Conservation (phyloP, 2,888 invertebrate species). For the Pollenia amentaria region DNA sequence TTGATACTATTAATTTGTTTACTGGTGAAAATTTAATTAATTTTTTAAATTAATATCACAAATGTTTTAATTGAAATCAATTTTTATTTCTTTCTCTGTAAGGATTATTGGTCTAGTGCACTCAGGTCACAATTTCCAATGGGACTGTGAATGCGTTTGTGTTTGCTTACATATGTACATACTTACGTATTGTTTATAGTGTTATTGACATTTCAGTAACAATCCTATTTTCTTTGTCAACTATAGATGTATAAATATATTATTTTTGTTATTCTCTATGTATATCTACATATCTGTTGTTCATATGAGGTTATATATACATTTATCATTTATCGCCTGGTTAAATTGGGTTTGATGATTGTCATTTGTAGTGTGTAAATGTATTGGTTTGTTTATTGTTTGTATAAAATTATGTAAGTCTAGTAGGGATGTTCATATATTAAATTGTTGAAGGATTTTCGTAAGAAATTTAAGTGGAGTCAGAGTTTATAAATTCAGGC, state of each 20-base stretch:
- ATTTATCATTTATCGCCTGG: conserved; percentile 55
- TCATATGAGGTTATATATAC: conserved; percentile 17
- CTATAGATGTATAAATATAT: not conserved
- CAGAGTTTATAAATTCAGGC: too few species aligned
- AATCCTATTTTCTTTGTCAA: conserved; percentile 33
- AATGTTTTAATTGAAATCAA: too few species aligned
- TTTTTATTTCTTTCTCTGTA: too few species aligned
- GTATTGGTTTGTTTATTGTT: conserved; percentile 20
- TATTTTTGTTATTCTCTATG: not conserved
- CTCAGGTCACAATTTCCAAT: not conserved
- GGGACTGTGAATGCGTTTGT: not conserved
- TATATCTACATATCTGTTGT: not conserved
- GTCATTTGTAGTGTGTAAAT: conserved; percentile 27
- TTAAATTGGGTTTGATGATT: conserved; percentile 24
- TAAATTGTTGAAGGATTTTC: not conserved
- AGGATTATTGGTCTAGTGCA: too few species aligned
- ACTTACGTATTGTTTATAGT: conserved; percentile 5
- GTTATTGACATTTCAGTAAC: conserved; percentile 53
- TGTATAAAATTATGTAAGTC: not conserved
- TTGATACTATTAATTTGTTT: too few species aligned
- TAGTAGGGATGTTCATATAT: not conserved
- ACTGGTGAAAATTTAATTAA: too few species aligned
- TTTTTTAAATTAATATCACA: too few species aligned
- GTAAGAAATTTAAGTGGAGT: too few species aligned
- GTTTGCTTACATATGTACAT: not conserved